These are phyloP conservation scores for Meghimatium bilineatum DNA, from an alignment of 2,888 invertebrate species.

Conservation along the genomic window DNA sequence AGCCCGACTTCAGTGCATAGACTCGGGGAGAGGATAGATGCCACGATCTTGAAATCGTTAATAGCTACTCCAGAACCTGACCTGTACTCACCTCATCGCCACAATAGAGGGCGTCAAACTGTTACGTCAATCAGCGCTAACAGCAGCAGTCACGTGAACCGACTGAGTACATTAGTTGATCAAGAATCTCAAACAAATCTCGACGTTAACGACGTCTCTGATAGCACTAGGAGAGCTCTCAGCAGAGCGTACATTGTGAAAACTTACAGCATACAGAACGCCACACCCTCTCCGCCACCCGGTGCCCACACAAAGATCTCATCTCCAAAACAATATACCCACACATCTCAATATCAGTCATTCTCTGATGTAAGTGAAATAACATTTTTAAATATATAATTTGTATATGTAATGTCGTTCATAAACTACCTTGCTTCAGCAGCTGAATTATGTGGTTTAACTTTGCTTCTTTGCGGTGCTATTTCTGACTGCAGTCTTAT, in stretches of 20 bases:
- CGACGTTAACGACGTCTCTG: neutral
- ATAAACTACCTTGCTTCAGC: too few relatives aligned
- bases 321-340: neutral
- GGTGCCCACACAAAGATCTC: slow-evolving; percentile 36
- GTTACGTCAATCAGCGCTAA: neutral
- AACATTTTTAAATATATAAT: too few relatives aligned
- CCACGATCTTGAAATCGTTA: neutral
- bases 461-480: too few relatives aligned
- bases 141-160: neutral
- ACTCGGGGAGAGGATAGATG: slow-evolving; percentile 24
- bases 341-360: neutral
- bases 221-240: neutral
- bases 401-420: too few relatives aligned
- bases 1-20: slow-evolving; percentile 18
- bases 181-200: slow-evolving; percentile 35
- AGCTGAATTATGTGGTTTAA: too few relatives aligned
- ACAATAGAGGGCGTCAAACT: neutral
- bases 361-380: neutral
- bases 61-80: neutral
- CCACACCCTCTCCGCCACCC: slow-evolving; percentile 42
- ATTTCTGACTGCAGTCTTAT: too few relatives aligned
- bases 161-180: slow-evolving; percentile 9
- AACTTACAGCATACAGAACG: slow-evolving; percentile 41
- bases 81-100: neutral
- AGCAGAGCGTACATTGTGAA: slow-evolving; percentile 46